Evolutionary conservation across 2,113 vertebrate genomes (phyloP).

Genomic region (Nothoprocta pentlandii): DNA sequence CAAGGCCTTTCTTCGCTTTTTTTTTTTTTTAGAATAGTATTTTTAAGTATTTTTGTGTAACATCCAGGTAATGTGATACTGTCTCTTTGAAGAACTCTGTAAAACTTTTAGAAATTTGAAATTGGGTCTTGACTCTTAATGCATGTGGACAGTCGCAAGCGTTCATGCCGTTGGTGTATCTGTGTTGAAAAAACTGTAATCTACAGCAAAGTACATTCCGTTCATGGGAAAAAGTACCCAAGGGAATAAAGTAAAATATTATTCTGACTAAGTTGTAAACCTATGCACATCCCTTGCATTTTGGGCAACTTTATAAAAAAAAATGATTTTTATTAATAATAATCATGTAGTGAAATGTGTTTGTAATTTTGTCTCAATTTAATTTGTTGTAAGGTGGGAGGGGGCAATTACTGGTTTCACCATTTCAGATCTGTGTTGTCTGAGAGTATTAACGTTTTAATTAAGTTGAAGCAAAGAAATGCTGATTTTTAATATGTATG

Average conservation of each 20-base stretch:
- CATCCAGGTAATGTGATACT: constrained; percentile 88
- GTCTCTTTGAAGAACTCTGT: constrained; percentile 96
- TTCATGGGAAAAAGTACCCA: constrained; percentile 86
- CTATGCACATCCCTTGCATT: constrained; percentile 98
- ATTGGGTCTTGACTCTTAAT: constrained; percentile 94
- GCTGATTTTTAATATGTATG: constrained; percentile 90
- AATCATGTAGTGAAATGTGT: constrained; percentile 95
- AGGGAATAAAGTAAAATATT: constrained; percentile 86
- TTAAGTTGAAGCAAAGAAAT: constrained; percentile 85
- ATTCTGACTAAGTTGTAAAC: constrained; percentile 89
- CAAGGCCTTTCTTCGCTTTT: constrained; percentile 78
- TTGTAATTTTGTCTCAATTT: constrained; percentile 94
- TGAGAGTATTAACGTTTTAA: constrained; percentile 91
- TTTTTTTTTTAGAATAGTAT: constrained; percentile 74
- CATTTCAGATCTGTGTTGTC: constrained; percentile 93
- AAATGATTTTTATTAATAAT: constrained; percentile 93
- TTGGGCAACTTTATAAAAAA: constrained; percentile 93
- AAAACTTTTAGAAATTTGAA: constrained; percentile 92
- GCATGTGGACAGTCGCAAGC: constrained; percentile 98
- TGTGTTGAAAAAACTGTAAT: constrained; percentile 90
- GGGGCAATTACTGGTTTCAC: constrained; percentile 85
- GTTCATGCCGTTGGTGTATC: constrained; percentile 93
- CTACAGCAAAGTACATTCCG: constrained; percentile 93
- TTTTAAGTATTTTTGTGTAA: constrained; percentile 83
- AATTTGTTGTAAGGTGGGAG: constrained; percentile 90